A percentile compares a stretch with the other conserved stretches of the same genome.
Conservation (phyloP, 2,797 vertebrate species). For the Chiropotes sagulatus region DNA sequence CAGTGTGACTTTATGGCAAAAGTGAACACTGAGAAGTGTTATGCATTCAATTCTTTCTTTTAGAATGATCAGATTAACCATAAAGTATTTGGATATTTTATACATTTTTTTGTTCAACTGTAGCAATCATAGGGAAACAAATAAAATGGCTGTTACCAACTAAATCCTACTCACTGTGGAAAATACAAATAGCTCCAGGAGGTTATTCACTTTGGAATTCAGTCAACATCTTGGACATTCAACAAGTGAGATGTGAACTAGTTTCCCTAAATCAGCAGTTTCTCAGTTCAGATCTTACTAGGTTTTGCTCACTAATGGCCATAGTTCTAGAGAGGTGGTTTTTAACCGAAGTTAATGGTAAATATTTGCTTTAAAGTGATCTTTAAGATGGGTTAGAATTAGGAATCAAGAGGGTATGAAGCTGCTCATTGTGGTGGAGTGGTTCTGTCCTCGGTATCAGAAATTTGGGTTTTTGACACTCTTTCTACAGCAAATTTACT, state of each 20-base stretch:
- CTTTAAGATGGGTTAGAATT: neutral
- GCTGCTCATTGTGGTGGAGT: neutral
- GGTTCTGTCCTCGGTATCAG: neutral
- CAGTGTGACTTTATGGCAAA: neutral
- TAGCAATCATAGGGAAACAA: neutral
- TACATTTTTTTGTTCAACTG: neutral
- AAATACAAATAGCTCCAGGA: conserved; percentile 6
- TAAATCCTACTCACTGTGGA: neutral
- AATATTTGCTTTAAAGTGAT: neutral
- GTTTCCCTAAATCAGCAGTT: neutral
- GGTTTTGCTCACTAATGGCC: neutral
- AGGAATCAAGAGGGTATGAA: neutral
- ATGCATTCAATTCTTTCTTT: neutral
- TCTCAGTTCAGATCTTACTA: neutral
- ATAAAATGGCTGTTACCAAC: neutral
- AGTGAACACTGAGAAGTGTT: neutral
- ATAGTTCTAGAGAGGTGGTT: neutral
- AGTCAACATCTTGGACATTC: neutral
- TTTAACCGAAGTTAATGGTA: neutral
- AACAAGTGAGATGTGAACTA: neutral
- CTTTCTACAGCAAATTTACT: neutral
- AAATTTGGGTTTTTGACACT: neutral
- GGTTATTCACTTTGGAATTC: neutral
- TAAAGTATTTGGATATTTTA: neutral
- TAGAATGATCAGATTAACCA: neutral